Evolutionary conservation across 2,888 invertebrate species (phyloP), one percentile per base, ranked within the genome.

Genomic region (Rapana venosa): DNA sequence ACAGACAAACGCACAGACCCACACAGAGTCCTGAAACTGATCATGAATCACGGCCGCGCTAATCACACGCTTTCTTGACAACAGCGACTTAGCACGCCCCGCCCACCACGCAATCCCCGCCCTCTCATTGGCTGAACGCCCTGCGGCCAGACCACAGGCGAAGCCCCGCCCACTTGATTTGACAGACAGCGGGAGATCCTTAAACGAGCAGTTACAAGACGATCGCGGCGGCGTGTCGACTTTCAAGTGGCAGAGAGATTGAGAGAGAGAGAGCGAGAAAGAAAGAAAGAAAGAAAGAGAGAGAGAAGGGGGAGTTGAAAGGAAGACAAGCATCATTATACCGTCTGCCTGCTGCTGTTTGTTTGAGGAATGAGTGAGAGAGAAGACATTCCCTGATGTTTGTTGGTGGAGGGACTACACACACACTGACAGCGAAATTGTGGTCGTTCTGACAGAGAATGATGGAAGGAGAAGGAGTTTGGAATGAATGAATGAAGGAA

Each of bases 121-220:
- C 66, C 61, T 86, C 86, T 66, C 32, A 86, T 86, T 86, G 61
- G 86, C 32, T 32, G 86, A 84, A 79, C 22, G 47, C 32, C 5
- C 61, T 5, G 35, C 30, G 0, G 32, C 30, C n/a, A 17, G 20
- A n/a, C n/a, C 15, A 1, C 79, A 8, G n/a, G 26, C n/a, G 47
- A 36, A 81, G 81, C 74, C 61, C 77, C 87, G 58, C 77, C 87
- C 47, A 26, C 58, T 47, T 15, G 32, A 32, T 77, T 77, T 87
- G 85, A 89, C 74, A 58, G 85, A 89, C 87, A 86, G 85, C 30
- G 11, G 56, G n/a, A 32, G 32, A 86, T 89, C 58, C 70, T 87
- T 89, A 89, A 87, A 87, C 81, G 30, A 56, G 88, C 79, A 77
- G 66, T 35, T 70, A 35, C 5, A 30, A 56, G 36, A 20, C 22